A percentile compares a stretch with the other conserved stretches of the same genome.
These are phyloP conservation scores for Amia ocellicauda DNA, from an alignment of 2,113 vertebrate genomes.

Conservation along the genomic window DNA sequence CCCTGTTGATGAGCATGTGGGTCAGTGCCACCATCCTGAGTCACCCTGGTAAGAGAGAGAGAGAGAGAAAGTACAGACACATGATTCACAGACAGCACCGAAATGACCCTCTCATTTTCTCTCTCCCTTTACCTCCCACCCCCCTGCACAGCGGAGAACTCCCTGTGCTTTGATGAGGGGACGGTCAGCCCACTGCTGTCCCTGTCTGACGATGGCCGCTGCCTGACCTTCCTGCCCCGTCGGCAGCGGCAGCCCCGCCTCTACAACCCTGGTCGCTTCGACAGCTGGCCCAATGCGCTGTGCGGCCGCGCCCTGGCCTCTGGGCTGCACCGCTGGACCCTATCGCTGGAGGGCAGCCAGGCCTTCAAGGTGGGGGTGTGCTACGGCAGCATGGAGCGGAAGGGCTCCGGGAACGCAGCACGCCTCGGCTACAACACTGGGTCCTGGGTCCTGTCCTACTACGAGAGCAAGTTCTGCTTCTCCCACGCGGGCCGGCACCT, in stretches of 20 bases:
- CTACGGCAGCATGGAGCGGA: conserved; percentile 76
- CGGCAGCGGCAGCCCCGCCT: conserved; percentile 58
- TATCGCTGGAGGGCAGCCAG: conserved; percentile 74
- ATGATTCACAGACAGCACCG: too few relatives aligned
- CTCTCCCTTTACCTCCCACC: conserved; percentile 15
- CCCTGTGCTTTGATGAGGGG: conserved; percentile 70
- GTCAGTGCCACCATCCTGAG: conserved; percentile 74
- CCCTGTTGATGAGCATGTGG: conserved; percentile 81
- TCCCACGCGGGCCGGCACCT: conserved; percentile 63
- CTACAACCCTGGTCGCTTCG: conserved; percentile 75
- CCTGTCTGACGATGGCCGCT: conserved; percentile 72
- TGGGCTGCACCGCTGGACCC: conserved; percentile 75
- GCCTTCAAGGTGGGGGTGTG: conserved; percentile 90
- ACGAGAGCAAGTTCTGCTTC: conserved; percentile 78
- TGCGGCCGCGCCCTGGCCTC: conserved; percentile 64
- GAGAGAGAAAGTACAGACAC: too few relatives aligned
- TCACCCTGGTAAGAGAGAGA: conserved; percentile 70
- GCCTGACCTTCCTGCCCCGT: conserved; percentile 76
- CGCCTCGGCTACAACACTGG: conserved; percentile 77
- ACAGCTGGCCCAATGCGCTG: conserved; percentile 88
- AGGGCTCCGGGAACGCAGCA: conserved; percentile 70
- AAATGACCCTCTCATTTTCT: rapidly evolving
- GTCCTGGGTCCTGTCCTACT: conserved; percentile 90
- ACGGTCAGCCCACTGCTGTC: conserved; percentile 77
- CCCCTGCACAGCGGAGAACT: background rate